Evolutionary conservation across 2,113 vertebrate genomes (phyloP), one percentile per base, ranked within the genome.

Genomic region (Lasiurus borealis): DNA sequence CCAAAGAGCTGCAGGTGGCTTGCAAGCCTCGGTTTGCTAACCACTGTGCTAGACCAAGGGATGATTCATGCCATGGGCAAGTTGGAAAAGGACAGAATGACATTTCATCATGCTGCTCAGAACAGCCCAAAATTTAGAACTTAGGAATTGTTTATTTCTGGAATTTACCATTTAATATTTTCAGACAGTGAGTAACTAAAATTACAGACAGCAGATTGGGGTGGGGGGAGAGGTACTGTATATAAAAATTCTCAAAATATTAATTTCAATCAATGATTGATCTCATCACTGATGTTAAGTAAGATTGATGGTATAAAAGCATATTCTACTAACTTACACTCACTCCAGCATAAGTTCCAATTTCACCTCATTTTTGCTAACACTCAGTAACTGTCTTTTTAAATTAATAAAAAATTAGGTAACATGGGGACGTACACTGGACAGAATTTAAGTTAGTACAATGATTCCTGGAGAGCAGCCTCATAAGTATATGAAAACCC

Each of bases 391-490:
- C 2, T 52, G 10, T 75, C 81, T 81, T 90, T 68, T 68, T 40
- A 73, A 80, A 48, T 87, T 15, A 86, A 12, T 54, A 80, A 91
- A 80, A 80, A 91, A 44, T 27, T 52, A 85, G 36, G 46, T 86
- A 81, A 78, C 66, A 81, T 5, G 25, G 66, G 46, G 52, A 73
- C 2, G 19, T 71, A 54, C 11, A 36, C 46, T 86, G 62, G 66
- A 86, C 27, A 85, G 15, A 94, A 77, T 36, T 10, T 78, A 72
- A 73, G n/a, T 62, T 69, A 64, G 52, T 27, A 71, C 36, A 66
- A 0, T 46, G 29, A 81, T 85, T 91, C n/a, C 29, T 40, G 18
- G 73, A 89, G 27, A 75, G 7, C 12, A 27, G 27, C 18, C 23
- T 34, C 4, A 1, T 27, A 69, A 62, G n/a, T 54, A 19, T 36